phyloP scores from a whole-genome alignment of 1,140 invertebrate species.

The Cyphomyrmex costatus region DNA sequence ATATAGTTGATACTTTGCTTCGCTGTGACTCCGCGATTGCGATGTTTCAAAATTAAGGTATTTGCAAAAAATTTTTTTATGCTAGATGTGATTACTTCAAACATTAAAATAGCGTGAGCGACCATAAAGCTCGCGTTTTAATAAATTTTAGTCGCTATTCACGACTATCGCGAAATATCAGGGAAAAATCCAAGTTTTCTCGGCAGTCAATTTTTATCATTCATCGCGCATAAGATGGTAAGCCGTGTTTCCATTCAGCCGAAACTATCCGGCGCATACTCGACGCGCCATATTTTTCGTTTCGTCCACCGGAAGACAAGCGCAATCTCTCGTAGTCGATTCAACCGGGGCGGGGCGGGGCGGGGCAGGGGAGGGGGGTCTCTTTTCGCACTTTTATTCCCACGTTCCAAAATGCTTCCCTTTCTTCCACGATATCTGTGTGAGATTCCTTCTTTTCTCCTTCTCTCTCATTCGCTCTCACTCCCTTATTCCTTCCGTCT shows the following conservation, averaged over 20 bases:
- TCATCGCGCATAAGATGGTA: slow-evolving; percentile 23
- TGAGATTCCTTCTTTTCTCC: no score
- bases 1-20: slow-evolving; percentile 1
- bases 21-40: neutral
- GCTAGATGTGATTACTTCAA: neutral
- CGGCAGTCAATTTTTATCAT: slow-evolving; percentile 40
- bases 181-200: neutral
- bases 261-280: slow-evolving; percentile 15
- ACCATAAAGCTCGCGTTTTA: neutral
- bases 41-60: neutral
- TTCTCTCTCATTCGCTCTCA: neutral
- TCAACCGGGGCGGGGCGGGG: neutral
- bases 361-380: neutral
- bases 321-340: slow-evolving; percentile 61
- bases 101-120: neutral
- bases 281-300: slow-evolving; percentile 37
- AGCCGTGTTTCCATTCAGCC: slow-evolving; percentile 29
- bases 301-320: slow-evolving; percentile 37
- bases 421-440: neutral
- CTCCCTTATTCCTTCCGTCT: neutral
- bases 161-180: neutral
- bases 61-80: no score
- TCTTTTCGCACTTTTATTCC: slow-evolving; percentile 36
- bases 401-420: slow-evolving; percentile 2
- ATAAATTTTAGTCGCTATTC: neutral